Conservation (phyloP, 2,113 vertebrate genomes). For the Xiphophorus hellerii region DNA sequence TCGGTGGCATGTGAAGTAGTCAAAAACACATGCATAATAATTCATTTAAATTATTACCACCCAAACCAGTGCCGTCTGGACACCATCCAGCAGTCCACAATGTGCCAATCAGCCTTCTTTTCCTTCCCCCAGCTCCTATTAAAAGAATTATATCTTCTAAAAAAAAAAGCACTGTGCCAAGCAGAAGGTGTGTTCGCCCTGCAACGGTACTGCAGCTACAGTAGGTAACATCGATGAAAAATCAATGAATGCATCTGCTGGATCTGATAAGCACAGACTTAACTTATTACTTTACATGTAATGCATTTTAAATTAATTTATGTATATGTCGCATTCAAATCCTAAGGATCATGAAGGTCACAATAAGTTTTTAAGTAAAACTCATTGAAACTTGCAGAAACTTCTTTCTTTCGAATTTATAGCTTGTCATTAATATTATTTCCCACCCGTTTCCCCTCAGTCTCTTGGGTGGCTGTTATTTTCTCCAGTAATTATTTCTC, state of each 20-base stretch:
- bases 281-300: too few relatives aligned
- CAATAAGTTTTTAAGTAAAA: background rate
- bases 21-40: too few relatives aligned
- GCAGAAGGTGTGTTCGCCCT: background rate
- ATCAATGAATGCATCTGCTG: too few relatives aligned
- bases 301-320: too few relatives aligned
- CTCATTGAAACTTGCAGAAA: background rate
- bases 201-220: too few relatives aligned
- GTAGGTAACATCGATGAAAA: too few relatives aligned
- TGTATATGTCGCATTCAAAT: too few relatives aligned
- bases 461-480: conserved; percentile 55
- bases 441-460: conserved; percentile 30
- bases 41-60: background rate
- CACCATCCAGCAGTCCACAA: background rate
- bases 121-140: background rate
- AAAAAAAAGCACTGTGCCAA: background rate
- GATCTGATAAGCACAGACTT: too few relatives aligned
- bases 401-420: conserved; percentile 6
- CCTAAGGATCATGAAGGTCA: background rate
- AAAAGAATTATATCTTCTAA: background rate
- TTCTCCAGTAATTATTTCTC: conserved; percentile 55
- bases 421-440: conserved; percentile 44
- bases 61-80: background rate
- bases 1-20: too few relatives aligned
- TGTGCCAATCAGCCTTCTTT: background rate